Evolutionary conservation across 2,113 vertebrate species (phyloP), one percentile per base, ranked within the genome.

Genomic region (Litocranius walleri): DNA sequence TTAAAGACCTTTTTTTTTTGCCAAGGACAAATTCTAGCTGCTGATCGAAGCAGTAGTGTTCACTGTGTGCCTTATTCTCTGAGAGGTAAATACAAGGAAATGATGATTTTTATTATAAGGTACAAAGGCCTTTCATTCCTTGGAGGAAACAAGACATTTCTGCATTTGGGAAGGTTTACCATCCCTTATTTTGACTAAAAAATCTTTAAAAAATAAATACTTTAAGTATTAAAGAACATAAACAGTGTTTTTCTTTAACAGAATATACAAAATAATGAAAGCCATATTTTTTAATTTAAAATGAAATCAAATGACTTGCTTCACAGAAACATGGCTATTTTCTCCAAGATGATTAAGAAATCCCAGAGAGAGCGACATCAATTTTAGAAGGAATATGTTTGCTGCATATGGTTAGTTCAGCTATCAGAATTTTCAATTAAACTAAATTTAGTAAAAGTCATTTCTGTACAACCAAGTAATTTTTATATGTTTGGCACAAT

Each of bases 401-500:
- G 50, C 90, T 97, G 74, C 84, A 89, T 95, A 96, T 97, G 43
- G 40, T 95, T 80, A 95, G 90, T 92, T 90, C 74, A 93, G 13
- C 87, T 94, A 92, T 93, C 50, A 82, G 59, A 50, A 96, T 54
- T 95, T 94, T 30, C 98, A 97, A 98, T 97, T 87, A 97, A 98
- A 81, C 95, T 97, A 95, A 81, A 97, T 91, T 98, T 95, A 95
- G 56, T 91, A 88, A 96, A 97, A 95, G 80, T 97, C 9, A 88
- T 92, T 95, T 97, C 97, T 93, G 94, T 98, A 92, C 7, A 62
- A 95, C 61, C 95, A 88, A 62, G 48, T 97, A 88, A 98, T 97
- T 97, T 98, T 97, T 98, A 96, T 98, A 90, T 84, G 54, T 81
- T 97, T 98, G 96, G 81, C 81, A 98, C 95, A 98, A 95, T 54